Percentiles rank a stretch among this genome's conserved stretches.
Conservation (phyloP, 2,888 invertebrate species). For the Chromoteleia sp. region DNA sequence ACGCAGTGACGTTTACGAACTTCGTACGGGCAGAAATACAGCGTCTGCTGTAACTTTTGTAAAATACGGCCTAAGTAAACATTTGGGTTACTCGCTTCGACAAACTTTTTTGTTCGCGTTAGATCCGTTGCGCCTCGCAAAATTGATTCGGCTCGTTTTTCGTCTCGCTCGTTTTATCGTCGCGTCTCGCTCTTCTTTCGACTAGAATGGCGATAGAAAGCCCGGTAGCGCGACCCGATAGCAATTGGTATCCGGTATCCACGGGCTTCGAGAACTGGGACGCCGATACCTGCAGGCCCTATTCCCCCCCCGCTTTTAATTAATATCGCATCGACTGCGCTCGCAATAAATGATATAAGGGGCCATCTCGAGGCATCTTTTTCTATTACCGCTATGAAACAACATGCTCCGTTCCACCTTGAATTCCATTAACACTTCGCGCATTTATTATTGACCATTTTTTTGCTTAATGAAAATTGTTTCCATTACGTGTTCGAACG, state of each 20-base stretch:
- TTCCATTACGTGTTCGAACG: slow-evolving; percentile 26
- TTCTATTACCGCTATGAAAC: slow-evolving; percentile 29
- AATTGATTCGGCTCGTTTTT: slow-evolving; percentile 48
- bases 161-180: slow-evolving; percentile 30
- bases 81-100: slow-evolving; percentile 33
- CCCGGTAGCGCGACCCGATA: slow-evolving; percentile 63
- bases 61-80: slow-evolving; percentile 51
- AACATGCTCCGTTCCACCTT: slow-evolving; percentile 40
- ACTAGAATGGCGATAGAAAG: slow-evolving; percentile 69
- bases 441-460: slow-evolving; percentile 39
- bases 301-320: slow-evolving; percentile 57
- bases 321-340: slow-evolving; percentile 66
- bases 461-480: slow-evolving; percentile 43
- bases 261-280: slow-evolving; percentile 64
- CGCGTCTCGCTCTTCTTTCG: slow-evolving; percentile 47
- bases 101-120: slow-evolving; percentile 18
- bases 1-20: slow-evolving; percentile 63
- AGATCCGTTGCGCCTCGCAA: slow-evolving; percentile 25
- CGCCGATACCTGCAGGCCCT: slow-evolving; percentile 67
- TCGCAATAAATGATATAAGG: slow-evolving; percentile 67
- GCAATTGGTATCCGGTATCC: slow-evolving; percentile 63
- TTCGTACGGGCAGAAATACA: slow-evolving; percentile 38
- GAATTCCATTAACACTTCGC: slow-evolving; percentile 57
- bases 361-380: slow-evolving; percentile 53
- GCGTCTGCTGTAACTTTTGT: slow-evolving; percentile 39